Conservation (phyloP, 2,888 invertebrate species). For the Panopea generosa region DNA sequence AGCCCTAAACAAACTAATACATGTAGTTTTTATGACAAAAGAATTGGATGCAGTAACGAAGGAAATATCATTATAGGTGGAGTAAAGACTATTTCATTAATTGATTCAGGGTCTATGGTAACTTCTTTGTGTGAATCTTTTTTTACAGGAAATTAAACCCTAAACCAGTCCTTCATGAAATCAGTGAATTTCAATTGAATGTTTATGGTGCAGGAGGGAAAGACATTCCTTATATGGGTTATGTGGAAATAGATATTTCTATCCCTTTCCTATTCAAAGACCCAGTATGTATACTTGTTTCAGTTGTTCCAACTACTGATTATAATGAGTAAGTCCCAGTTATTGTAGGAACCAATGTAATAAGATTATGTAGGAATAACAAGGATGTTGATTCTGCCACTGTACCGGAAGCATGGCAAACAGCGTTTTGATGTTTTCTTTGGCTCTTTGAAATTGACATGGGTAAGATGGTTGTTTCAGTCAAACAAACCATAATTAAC, state of each 20-base stretch:
- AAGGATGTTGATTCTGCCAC: no score
- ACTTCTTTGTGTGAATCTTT: conserved; percentile 10
- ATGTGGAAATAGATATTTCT: not conserved
- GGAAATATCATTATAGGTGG: no score
- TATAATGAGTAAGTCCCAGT: not conserved
- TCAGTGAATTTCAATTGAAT: conserved; percentile 9
- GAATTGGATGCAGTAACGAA: no score
- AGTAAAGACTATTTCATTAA: no score
- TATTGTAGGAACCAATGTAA: not conserved
- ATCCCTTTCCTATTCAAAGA: not conserved
- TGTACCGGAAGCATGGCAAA: no score
- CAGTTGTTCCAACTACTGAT: not conserved
- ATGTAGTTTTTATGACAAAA: no score
- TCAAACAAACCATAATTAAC: no score
- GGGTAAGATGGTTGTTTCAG: no score
- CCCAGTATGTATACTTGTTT: not conserved
- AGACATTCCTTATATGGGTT: not conserved
- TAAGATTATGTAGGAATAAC: not conserved
- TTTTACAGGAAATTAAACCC: conserved; percentile 5
- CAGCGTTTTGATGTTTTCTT: no score
- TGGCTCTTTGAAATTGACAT: no score
- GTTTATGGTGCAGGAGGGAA: conserved; percentile 9
- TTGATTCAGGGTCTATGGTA: conserved; percentile 6
- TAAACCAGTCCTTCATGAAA: conserved; percentile 8
- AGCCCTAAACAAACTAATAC: no score